phyloP scores from a whole-genome alignment of 2,888 invertebrate genomes.

The Gastracanthus pulcherrimus region DNA sequence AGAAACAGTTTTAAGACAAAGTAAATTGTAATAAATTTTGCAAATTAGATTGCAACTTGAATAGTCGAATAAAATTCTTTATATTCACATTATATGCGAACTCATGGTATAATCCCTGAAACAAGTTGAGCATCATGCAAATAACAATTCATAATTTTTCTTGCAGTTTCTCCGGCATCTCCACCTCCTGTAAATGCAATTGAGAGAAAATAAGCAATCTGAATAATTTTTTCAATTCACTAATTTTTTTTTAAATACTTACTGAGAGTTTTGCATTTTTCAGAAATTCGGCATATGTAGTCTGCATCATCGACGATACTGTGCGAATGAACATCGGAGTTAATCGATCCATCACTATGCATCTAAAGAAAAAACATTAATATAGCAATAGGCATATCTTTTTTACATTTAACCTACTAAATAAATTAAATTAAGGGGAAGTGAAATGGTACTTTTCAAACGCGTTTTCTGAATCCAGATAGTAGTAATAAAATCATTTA shows the following conservation, averaged over 20 bases:
- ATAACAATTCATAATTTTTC: slow-evolving; percentile 13
- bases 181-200: background rate
- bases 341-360: background rate
- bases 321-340: background rate
- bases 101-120: background rate
- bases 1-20: background rate
- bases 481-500: too few relatives aligned
- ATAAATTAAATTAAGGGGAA: too few relatives aligned
- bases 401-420: too few relatives aligned
- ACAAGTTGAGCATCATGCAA: background rate
- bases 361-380: too few relatives aligned
- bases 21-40: too few relatives aligned
- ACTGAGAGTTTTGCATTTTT: background rate
- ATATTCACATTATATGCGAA: background rate
- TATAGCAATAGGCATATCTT: too few relatives aligned
- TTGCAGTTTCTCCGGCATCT: background rate
- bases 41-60: too few relatives aligned
- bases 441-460: too few relatives aligned
- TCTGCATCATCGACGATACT: background rate
- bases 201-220: background rate
- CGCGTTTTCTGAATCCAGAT: too few relatives aligned
- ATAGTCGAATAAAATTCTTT: background rate
- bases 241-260: background rate
- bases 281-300: background rate
- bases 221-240: background rate